Percentiles rank a stretch among this genome's conserved stretches.
These are phyloP conservation scores for Pseudolycoriella hygida DNA, from an alignment of 2,888 invertebrate genomes.

Conservation along the genomic window DNA sequence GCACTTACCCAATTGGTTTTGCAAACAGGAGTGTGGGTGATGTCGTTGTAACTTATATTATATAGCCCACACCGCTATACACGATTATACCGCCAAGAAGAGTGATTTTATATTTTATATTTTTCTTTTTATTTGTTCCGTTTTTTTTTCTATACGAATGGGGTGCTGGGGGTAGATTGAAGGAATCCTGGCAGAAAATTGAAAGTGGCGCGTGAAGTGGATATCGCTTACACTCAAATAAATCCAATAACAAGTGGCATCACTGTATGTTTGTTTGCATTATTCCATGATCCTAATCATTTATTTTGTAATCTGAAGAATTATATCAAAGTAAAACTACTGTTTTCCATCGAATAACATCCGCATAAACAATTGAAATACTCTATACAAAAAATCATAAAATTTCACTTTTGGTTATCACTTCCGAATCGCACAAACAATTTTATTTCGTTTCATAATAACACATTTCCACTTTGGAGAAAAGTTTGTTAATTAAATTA, in stretches of 20 bases:
- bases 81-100: not conserved
- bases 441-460: too few species aligned
- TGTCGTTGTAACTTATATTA: constrained; percentile 2
- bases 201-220: constrained; percentile 7
- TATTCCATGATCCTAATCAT: not conserved
- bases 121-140: not conserved
- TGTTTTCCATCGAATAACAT: too few species aligned
- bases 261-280: not conserved
- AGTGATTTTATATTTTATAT: not conserved
- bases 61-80: not conserved
- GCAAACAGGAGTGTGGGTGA: constrained; percentile 5
- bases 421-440: too few species aligned
- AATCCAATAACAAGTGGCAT: constrained; percentile 8
- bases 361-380: too few species aligned
- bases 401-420: too few species aligned
- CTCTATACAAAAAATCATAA: too few species aligned
- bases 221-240: constrained; percentile 7
- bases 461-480: too few species aligned
- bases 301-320: not conserved
- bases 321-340: too few species aligned
- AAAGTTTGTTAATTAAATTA: too few species aligned
- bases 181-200: constrained; percentile 7
- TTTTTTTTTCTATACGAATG: not conserved
- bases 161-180: not conserved
- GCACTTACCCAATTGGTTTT: constrained; percentile 10